A percentile compares a stretch with the other conserved stretches of the same genome.
Conservation (phyloP, 30 jellyfish, hydroid and myxozoan genomes). For the Turritopsis rubra region DNA sequence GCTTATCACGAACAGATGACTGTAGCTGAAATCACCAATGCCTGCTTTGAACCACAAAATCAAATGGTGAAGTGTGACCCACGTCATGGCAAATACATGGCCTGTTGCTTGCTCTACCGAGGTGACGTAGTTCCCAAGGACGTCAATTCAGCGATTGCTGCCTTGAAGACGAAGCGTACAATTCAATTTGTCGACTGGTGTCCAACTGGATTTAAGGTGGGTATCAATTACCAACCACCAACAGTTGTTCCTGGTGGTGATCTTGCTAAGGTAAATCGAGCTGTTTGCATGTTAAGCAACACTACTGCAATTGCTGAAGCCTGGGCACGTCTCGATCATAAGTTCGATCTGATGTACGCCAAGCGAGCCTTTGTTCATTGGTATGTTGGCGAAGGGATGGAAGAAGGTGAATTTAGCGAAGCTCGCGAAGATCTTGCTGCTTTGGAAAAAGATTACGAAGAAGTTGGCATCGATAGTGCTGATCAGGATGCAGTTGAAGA, state of each 20-base stretch:
- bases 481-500: constrained; percentile 48
- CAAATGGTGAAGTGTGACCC: constrained; percentile 98
- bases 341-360: constrained; percentile 87
- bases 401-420: constrained; percentile 92
- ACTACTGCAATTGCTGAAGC: constrained; percentile 92
- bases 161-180: constrained; percentile 55
- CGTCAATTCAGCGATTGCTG: constrained; percentile 83
- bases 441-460: constrained; percentile 87
- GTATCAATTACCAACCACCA: constrained; percentile 88
- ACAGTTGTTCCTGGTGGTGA: constrained; percentile 87
- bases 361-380: constrained; percentile 95
- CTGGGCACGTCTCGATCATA: constrained; percentile 97
- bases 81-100: constrained; percentile 86
- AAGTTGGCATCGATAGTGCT: constrained; percentile 59
- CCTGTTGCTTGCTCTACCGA: constrained; percentile 83
- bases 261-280: constrained; percentile 67
- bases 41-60: constrained; percentile 81
- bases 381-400: constrained; percentile 99
- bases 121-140: constrained; percentile 96
- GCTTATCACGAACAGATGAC: constrained; percentile 73
- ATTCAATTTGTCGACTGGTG: constrained; percentile 89
- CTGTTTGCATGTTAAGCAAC: constrained; percentile 91
- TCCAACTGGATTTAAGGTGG: constrained; percentile 87
- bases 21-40: constrained; percentile 73
- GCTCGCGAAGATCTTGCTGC: constrained; percentile 97